phyloP scores from a whole-genome alignment of 2,888 invertebrate species.

The Polylopha cassiicola region DNA sequence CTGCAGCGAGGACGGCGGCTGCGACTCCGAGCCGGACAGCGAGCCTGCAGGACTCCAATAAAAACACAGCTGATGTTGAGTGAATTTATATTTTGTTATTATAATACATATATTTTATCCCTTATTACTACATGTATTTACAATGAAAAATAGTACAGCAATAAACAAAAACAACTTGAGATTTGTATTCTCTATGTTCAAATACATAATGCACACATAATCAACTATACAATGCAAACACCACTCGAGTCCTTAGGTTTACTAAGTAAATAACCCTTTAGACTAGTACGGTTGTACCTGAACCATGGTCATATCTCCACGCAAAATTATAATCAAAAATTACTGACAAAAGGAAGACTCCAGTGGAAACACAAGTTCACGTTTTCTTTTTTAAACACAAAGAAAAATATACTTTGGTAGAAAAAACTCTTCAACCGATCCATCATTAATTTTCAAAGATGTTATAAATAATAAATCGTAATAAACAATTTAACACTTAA shows the following conservation, averaged over 20 bases:
- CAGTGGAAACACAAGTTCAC: slow-evolving; percentile 39
- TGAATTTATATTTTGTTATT: slow-evolving; percentile 74
- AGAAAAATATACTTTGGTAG: slow-evolving; percentile 56
- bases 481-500: slow-evolving; percentile 76
- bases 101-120: slow-evolving; percentile 62
- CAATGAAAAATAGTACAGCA: slow-evolving; percentile 61
- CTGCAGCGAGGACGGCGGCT: not conserved
- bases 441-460: slow-evolving; percentile 50
- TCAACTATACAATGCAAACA: slow-evolving; percentile 43
- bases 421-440: slow-evolving; percentile 52
- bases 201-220: slow-evolving; percentile 40
- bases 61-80: slow-evolving; percentile 42
- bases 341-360: slow-evolving; percentile 54
- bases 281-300: slow-evolving; percentile 48
- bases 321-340: slow-evolving; percentile 25
- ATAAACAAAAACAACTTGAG: slow-evolving; percentile 68
- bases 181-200: slow-evolving; percentile 51
- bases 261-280: slow-evolving; percentile 35
- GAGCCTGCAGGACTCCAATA: slow-evolving; percentile 31
- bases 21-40: no score
- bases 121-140: slow-evolving; percentile 69
- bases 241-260: slow-evolving; percentile 43
- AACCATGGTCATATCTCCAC: slow-evolving; percentile 25
- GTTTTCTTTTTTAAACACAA: slow-evolving; percentile 35
- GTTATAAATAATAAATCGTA: slow-evolving; percentile 68